phyloP scores from a whole-genome alignment of 2,113 vertebrate genomes.

The Charadrius vociferus region DNA sequence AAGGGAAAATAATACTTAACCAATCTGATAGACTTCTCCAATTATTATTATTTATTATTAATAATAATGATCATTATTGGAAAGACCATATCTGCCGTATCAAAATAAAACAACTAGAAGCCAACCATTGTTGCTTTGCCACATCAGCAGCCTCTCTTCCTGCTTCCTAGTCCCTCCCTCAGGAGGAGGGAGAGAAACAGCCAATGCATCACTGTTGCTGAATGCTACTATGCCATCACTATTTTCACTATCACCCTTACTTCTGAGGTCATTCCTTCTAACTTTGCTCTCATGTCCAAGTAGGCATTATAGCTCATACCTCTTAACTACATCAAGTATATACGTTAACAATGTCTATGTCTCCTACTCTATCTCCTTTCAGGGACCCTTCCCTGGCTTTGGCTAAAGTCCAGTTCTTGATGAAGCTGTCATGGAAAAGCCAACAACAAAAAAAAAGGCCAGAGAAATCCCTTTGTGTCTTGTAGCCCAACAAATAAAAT shows the following conservation, averaged over 20 bases:
- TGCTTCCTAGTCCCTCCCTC: not conserved
- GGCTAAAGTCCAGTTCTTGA: not conserved
- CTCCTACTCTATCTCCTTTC: not conserved
- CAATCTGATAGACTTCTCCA: not conserved
- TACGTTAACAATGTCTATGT: not conserved
- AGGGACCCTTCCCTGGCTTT: not conserved
- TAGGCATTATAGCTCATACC: not conserved
- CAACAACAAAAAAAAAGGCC: not conserved
- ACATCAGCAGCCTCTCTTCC: not conserved
- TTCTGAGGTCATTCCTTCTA: not conserved
- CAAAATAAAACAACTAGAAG: not conserved
- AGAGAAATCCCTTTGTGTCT: not conserved
- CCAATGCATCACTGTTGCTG: not conserved
- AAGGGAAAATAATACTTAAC: not conserved
- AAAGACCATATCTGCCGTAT: not conserved
- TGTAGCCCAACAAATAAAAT: not conserved
- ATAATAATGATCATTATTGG: not conserved
- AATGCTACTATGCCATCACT: not conserved
- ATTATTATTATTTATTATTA: not conserved
- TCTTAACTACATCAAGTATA: not conserved
- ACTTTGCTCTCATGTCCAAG: not conserved
- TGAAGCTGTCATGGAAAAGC: not conserved
- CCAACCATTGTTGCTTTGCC: not conserved
- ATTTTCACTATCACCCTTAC: not conserved
- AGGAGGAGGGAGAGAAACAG: not conserved